Conservation (phyloP, 2,888 invertebrate genomes). For the Chrysolina oricalcia region DNA sequence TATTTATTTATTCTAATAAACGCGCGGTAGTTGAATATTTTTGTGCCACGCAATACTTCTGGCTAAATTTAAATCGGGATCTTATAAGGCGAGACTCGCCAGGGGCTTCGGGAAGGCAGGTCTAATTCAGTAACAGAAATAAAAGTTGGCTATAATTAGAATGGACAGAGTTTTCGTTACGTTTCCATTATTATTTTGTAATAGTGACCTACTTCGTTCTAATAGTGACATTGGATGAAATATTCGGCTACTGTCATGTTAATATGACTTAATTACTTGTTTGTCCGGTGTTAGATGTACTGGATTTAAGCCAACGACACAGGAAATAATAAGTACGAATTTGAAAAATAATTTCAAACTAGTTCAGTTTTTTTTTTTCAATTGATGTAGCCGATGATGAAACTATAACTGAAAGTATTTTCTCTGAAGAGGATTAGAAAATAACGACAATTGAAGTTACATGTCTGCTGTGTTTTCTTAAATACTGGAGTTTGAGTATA, state of each 20-base stretch:
- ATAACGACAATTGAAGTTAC: too few relatives aligned
- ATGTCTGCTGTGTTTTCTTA: too few relatives aligned
- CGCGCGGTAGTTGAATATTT: slow-evolving; percentile 39
- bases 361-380: too few relatives aligned
- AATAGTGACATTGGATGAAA: slow-evolving; percentile 30
- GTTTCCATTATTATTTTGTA: slow-evolving; percentile 36
- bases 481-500: too few relatives aligned
- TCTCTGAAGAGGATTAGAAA: too few relatives aligned
- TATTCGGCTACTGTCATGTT: neutral
- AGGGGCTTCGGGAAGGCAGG: slow-evolving; percentile 30
- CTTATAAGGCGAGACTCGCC: slow-evolving; percentile 59
- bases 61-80: slow-evolving; percentile 58
- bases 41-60: slow-evolving; percentile 47
- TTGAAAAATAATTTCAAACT: too few relatives aligned
- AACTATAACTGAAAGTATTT: too few relatives aligned
- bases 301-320: neutral
- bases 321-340: too few relatives aligned
- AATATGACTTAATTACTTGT: neutral
- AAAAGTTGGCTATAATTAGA: slow-evolving; percentile 49
- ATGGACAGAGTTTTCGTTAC: slow-evolving; percentile 27
- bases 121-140: slow-evolving; percentile 52
- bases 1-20: slow-evolving; percentile 45
- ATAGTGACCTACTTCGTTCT: slow-evolving; percentile 47
- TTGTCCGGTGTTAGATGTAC: neutral
- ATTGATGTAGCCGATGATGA: too few relatives aligned